Conservation (phyloP, 35 echinoderm and acorn worm species). For the Anneissia japonica region DNA sequence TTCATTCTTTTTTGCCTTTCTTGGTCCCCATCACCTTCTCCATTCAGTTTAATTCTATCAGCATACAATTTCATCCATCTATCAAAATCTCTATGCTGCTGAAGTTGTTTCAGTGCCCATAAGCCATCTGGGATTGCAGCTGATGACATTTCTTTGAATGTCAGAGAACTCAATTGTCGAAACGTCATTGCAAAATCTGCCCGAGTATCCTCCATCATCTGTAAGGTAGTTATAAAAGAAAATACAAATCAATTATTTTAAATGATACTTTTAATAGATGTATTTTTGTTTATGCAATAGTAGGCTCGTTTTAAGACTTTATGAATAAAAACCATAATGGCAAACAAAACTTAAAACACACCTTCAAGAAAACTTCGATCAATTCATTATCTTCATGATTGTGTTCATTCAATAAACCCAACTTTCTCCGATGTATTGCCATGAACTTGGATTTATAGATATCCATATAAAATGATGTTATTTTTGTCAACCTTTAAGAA, state of each 20-base stretch:
- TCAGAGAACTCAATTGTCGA: constrained; percentile 61
- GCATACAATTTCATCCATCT: constrained; percentile 57
- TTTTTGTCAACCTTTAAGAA: constrained; percentile 12
- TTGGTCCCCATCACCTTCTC: neutral
- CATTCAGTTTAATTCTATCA: constrained; percentile 19
- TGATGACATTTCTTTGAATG: neutral
- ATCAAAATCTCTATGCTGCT: constrained; percentile 20
- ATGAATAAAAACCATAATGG: too few relatives aligned
- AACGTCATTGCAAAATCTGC: constrained; percentile 98
- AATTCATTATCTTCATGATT: constrained; percentile 50
- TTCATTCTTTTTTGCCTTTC: constrained; percentile 56
- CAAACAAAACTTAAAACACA: constrained; percentile 7
- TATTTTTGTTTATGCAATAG: too few relatives aligned
- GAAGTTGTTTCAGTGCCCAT: constrained; percentile 63
- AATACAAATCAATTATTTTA: too few relatives aligned
- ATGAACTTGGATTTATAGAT: constrained; percentile 55
- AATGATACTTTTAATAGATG: too few relatives aligned
- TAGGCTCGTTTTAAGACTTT: too few relatives aligned
- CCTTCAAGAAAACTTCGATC: constrained; percentile 50
- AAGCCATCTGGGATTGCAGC: constrained; percentile 1
- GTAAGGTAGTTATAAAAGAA: neutral
- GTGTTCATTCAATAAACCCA: constrained; percentile 34
- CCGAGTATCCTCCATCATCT: constrained; percentile 84
- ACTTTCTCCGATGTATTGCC: constrained; percentile 44
- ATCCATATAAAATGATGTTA: constrained; percentile 44